Evolutionary conservation across 2,888 invertebrate species (phyloP).

Genomic region (Melanostoma mellinum): DNA sequence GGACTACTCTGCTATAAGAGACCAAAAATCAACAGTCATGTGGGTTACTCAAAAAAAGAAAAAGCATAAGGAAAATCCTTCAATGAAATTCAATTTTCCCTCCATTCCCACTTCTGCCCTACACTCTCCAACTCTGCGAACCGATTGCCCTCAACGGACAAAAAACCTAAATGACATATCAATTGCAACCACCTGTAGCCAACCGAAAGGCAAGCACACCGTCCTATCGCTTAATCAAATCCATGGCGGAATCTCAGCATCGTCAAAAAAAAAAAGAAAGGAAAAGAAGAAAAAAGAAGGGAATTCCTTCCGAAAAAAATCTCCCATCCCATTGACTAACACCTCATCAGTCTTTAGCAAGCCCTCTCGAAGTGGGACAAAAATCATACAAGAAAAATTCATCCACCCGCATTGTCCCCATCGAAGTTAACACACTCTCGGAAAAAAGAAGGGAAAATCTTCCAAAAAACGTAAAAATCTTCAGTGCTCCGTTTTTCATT

Average conservation of each 20-base stretch:
- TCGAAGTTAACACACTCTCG: slow-evolving; percentile 50
- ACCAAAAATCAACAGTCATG: slow-evolving; percentile 11
- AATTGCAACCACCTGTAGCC: slow-evolving; percentile 70
- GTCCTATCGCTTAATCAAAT: slow-evolving; percentile 72
- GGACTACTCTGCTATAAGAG: slow-evolving; percentile 44
- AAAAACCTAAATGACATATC: slow-evolving; percentile 72
- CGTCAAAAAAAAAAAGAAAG: slow-evolving; percentile 48
- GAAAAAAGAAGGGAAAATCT: slow-evolving; percentile 56
- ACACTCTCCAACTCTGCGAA: slow-evolving; percentile 9
- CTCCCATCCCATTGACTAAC: slow-evolving; percentile 64
- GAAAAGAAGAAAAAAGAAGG: not conserved
- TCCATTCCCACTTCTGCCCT: slow-evolving; percentile 1
- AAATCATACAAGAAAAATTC: slow-evolving; percentile 71
- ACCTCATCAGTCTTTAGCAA: slow-evolving; percentile 68
- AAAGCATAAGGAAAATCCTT: slow-evolving; percentile 7
- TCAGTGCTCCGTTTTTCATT: slow-evolving; percentile 14
- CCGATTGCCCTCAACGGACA: slow-evolving; percentile 38
- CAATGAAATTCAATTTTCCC: slow-evolving; percentile 46
- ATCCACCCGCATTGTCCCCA: slow-evolving; percentile 57
- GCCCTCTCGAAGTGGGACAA: slow-evolving; percentile 69
- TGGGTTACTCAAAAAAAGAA: slow-evolving; percentile 25
- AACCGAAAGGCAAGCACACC: slow-evolving; percentile 54
- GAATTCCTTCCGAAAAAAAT: slow-evolving; percentile 11
- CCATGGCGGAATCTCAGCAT: slow-evolving; percentile 70
- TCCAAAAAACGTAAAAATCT: slow-evolving; percentile 2